Base-by-base conservation (phyloP, 2,797 vertebrate species). In the Cyprinodon diabolis region DNA sequence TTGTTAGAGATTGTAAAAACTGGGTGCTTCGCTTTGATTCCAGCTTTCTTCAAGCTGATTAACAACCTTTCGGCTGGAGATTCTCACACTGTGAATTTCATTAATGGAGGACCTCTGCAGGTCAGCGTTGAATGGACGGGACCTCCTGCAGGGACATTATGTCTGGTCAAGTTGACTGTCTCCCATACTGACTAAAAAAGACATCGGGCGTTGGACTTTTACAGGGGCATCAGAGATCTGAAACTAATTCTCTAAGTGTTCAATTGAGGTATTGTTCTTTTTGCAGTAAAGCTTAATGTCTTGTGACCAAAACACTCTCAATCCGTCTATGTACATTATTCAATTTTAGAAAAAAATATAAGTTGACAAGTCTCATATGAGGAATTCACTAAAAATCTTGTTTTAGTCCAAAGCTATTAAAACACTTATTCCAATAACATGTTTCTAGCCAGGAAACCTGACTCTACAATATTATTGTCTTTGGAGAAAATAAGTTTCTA, bases 71-170 rank as follows among this genome's bases (percentile, higher is more conserved):
- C 69, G 73, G 74, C 68, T 85, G 79, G 77, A 83, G 78, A 70
- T 79, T 76, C 62, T 85, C 84, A 87, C 79, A 78, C 82, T 82
- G 71, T 67, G 56, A 72, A 25, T 81, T 81, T 87, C 87, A 92
- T 95, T 93, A 94, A 93, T 89, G 69, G 84, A 17, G 71, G 73
- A 81, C 75, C 84, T 90, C 73, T 81, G 83, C 79, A 86, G 83
- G 75, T 88, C 91, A 86, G 81, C 54, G 76, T 83, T 85, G 88
- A 78, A 69, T 84, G 71, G 75, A 78, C 62, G 43, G 51, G 78
- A 90, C 87, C 91, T 91, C 90, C 91, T 89, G 90, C 67, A 10
- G 90, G 55, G 90, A 85, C 90, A 90, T 93, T 93, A 84, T 78
- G 86, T 77, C 86, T 88, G 69, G 58, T 78, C 47, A 37, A 85